These are phyloP conservation scores for Philopotamus ludificatus DNA, from an alignment of 1,140 invertebrate species.

Conservation along the genomic window DNA sequence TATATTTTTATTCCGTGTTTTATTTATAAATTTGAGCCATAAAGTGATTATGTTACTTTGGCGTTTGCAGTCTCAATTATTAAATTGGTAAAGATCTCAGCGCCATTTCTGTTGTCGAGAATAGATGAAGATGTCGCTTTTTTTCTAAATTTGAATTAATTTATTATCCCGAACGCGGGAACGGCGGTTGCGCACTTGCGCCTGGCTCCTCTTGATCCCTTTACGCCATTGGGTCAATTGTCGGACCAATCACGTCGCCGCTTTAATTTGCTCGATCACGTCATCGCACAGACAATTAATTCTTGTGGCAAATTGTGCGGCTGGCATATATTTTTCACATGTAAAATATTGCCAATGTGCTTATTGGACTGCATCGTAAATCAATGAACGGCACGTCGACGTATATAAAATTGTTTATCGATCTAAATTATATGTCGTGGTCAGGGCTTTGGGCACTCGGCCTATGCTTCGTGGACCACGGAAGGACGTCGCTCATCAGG, in stretches of 20 bases:
- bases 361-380: conserved; percentile 23
- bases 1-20: too few relatives aligned
- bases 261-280: conserved; percentile 17
- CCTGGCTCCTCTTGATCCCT: background rate
- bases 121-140: too few relatives aligned
- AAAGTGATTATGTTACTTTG: too few relatives aligned
- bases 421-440: background rate
- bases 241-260: conserved; percentile 6
- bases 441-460: background rate
- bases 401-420: background rate
- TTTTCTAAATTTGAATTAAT: too few relatives aligned
- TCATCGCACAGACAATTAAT: conserved; percentile 23
- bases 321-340: conserved; percentile 9
- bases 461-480: background rate
- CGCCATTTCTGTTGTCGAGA: too few relatives aligned
- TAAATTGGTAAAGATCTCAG: too few relatives aligned
- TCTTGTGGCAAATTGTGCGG: conserved; percentile 10
- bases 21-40: too few relatives aligned
- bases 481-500: background rate
- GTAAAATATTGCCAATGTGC: conserved; percentile 4
- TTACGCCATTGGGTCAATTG: conserved; percentile 16
- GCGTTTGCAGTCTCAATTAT: too few relatives aligned
- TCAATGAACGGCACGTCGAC: conserved; percentile 8
- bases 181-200: background rate
- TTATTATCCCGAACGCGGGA: conserved; percentile 4